Evolutionary conservation across 1,140 invertebrate species (phyloP).

Genomic region (Campodea augens): DNA sequence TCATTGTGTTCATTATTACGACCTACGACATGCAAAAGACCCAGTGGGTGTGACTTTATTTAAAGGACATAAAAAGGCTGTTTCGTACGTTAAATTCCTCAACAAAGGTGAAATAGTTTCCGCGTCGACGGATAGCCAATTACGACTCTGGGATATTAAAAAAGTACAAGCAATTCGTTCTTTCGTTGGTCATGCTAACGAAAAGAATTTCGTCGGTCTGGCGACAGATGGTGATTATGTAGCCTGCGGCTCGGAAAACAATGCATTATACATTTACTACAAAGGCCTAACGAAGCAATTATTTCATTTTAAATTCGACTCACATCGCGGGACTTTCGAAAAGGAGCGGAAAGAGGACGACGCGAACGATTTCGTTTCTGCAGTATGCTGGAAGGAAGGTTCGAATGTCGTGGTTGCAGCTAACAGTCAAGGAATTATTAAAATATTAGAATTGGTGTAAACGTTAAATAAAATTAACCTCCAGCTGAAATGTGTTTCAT

Average conservation of each 20-base stretch:
- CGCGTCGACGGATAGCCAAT: conserved; percentile 82
- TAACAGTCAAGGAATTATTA: conserved; percentile 86
- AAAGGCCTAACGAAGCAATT: conserved; percentile 73
- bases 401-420: conserved; percentile 81
- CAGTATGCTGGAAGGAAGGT: conserved; percentile 79
- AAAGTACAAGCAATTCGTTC: conserved; percentile 61
- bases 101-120: conserved; percentile 79
- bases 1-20: conserved; percentile 94
- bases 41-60: conserved; percentile 70
- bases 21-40: conserved; percentile 66
- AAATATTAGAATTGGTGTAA: conserved; percentile 59
- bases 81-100: conserved; percentile 90
- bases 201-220: conserved; percentile 94
- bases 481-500: background rate
- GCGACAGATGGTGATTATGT: conserved; percentile 88
- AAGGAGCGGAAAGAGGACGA: conserved; percentile 64
- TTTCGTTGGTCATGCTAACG: conserved; percentile 85
- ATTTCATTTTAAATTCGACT: conserved; percentile 75
- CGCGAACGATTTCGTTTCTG: conserved; percentile 83
- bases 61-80: conserved; percentile 83
- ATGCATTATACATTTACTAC: conserved; percentile 85
- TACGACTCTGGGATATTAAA: conserved; percentile 84
- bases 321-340: conserved; percentile 58
- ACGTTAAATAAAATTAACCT: background rate
- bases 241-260: conserved; percentile 90